Percentiles rank a stretch among this genome's conserved stretches.
These are phyloP conservation scores for Atrichornis clamosus DNA, from an alignment of 2,113 vertebrate species.

Conservation along the genomic window DNA sequence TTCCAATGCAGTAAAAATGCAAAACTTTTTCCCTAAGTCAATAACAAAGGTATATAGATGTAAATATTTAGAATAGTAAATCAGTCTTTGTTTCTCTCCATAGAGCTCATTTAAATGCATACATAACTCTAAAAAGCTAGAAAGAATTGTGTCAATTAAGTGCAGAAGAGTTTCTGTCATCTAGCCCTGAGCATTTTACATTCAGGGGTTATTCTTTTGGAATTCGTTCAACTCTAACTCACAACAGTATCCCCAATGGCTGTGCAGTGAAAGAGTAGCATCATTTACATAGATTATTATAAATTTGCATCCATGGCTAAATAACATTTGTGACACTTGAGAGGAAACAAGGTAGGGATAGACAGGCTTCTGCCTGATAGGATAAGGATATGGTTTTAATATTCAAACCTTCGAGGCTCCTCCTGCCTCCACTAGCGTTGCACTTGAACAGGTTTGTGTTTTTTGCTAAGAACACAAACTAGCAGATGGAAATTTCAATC, in stretches of 20 bases:
- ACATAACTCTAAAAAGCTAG: background rate
- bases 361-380: background rate
- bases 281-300: background rate
- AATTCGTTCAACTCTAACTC: background rate
- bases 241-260: background rate
- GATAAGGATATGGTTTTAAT: background rate
- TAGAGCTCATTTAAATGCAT: background rate
- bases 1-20: background rate
- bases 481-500: background rate
- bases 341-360: background rate
- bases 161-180: background rate
- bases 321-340: background rate
- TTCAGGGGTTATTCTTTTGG: background rate
- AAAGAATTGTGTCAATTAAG: slow-evolving; percentile 3
- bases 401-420: background rate
- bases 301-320: background rate
- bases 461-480: background rate
- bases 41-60: background rate
- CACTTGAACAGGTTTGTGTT: background rate
- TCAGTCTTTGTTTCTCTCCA: background rate
- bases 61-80: background rate
- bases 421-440: background rate
- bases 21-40: background rate
- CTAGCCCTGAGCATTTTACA: background rate
- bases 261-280: background rate